Percentiles rank a stretch among this genome's conserved stretches.
These are phyloP conservation scores for Stomorhina lunata DNA, from an alignment of 2,888 invertebrate species.

Conservation along the genomic window DNA sequence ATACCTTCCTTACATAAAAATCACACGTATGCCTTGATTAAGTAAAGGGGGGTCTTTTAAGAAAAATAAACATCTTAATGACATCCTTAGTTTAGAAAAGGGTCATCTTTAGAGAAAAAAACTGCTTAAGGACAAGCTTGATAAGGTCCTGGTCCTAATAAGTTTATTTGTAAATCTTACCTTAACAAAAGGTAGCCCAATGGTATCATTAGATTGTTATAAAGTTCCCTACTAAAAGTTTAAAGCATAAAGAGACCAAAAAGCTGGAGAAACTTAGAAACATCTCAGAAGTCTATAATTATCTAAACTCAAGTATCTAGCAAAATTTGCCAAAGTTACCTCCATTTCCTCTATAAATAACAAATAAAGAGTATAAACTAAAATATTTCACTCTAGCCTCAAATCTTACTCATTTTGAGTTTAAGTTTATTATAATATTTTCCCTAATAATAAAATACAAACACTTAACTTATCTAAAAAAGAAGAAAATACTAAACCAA, in stretches of 20 bases:
- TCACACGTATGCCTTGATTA: too few species aligned
- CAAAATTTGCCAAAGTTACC: background rate
- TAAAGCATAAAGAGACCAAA: conserved; percentile 4
- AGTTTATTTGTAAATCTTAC: too few species aligned
- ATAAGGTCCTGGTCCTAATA: too few species aligned
- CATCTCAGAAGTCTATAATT: conserved; percentile 52
- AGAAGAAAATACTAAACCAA: background rate
- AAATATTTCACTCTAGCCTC: conserved; percentile 35
- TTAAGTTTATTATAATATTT: conserved; percentile 61
- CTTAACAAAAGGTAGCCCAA: too few species aligned
- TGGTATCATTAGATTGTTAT: too few species aligned
- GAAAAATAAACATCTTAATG: too few species aligned
- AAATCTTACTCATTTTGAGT: conserved; percentile 63
- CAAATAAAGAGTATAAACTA: conserved; percentile 46
- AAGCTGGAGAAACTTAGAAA: conserved; percentile 45
- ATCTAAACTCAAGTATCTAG: background rate
- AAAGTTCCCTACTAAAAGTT: too few species aligned
- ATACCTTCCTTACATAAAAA: too few species aligned
- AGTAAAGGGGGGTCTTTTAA: too few species aligned
- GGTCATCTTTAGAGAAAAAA: too few species aligned
- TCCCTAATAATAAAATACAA: conserved; percentile 61
- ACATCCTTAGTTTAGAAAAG: too few species aligned
- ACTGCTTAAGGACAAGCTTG: too few species aligned
- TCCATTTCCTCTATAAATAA: background rate
- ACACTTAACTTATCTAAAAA: conserved; percentile 41